A percentile compares a stretch with the other conserved stretches of the same genome.
Evolutionary conservation across 2,113 vertebrate species (phyloP).

Genomic region (Irena cyanogastra): DNA sequence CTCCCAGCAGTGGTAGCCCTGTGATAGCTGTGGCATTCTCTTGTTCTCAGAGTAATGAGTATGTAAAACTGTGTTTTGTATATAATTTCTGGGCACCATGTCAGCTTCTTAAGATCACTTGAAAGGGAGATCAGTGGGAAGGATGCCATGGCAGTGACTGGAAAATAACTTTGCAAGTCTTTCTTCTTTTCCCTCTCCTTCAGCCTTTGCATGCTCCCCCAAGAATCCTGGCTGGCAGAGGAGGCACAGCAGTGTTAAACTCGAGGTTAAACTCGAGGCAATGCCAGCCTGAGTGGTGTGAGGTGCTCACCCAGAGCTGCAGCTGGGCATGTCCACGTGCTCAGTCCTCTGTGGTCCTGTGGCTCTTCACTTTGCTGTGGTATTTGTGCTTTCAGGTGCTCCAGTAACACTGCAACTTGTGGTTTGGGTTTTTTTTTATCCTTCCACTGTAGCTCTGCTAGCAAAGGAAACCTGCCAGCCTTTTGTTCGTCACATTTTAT

Average conservation of each 20-base stretch:
- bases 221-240: background rate
- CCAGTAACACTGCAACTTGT: background rate
- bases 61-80: background rate
- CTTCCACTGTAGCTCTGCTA: conserved; percentile 1
- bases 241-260: background rate
- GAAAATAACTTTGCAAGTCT: background rate
- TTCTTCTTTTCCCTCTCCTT: background rate
- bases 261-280: accelerated
- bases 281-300: background rate
- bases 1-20: background rate
- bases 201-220: background rate
- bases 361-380: background rate
- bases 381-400: conserved; percentile 2
- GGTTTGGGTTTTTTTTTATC: background rate
- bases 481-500: background rate
- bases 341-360: background rate
- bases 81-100: background rate
- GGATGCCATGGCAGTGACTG: background rate
- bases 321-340: background rate
- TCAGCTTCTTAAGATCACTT: background rate
- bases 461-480: conserved; percentile 13
- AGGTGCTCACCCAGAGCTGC: background rate
- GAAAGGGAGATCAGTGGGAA: background rate
- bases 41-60: background rate
- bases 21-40: background rate